phyloP scores from a whole-genome alignment of 2,797 vertebrate species.

The Brotula barbata region DNA sequence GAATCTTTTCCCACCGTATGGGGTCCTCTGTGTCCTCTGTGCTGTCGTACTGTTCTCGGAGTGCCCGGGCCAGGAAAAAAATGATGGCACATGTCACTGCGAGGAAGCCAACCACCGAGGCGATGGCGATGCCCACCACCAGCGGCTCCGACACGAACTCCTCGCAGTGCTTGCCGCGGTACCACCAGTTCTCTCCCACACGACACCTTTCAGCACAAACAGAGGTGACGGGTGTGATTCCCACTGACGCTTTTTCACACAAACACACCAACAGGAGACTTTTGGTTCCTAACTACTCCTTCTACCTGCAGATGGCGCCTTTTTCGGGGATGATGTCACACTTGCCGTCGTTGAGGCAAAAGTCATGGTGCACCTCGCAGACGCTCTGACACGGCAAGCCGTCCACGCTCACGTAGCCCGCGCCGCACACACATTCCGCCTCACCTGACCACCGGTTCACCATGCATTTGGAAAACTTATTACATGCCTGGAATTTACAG shows the following conservation, averaged over 20 bases:
- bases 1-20: conserved; percentile 73
- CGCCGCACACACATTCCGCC: conserved; percentile 89
- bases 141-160: conserved; percentile 92
- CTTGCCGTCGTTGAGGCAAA: conserved; percentile 94
- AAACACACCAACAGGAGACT: background rate
- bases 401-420: conserved; percentile 89
- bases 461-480: conserved; percentile 88
- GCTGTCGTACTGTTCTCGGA: conserved; percentile 83
- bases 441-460: conserved; percentile 91
- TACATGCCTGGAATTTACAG: conserved; percentile 97
- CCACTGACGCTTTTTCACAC: no score
- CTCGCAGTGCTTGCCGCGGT: conserved; percentile 92
- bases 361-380: conserved; percentile 86
- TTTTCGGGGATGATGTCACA: conserved; percentile 91
- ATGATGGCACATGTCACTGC: conserved; percentile 81
- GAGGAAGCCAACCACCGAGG: conserved; percentile 86
- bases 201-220: conserved; percentile 80
- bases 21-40: conserved; percentile 84
- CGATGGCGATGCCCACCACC: conserved; percentile 88
- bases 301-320: conserved; percentile 95
- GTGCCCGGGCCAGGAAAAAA: conserved; percentile 85
- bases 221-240: background rate
- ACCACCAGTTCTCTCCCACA: conserved; percentile 96
- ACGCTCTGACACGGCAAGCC: conserved; percentile 91
- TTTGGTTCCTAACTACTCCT: conserved; percentile 14